These are phyloP conservation scores for Melanocharis versteri DNA, from an alignment of 2,113 vertebrate species.

Conservation along the genomic window DNA sequence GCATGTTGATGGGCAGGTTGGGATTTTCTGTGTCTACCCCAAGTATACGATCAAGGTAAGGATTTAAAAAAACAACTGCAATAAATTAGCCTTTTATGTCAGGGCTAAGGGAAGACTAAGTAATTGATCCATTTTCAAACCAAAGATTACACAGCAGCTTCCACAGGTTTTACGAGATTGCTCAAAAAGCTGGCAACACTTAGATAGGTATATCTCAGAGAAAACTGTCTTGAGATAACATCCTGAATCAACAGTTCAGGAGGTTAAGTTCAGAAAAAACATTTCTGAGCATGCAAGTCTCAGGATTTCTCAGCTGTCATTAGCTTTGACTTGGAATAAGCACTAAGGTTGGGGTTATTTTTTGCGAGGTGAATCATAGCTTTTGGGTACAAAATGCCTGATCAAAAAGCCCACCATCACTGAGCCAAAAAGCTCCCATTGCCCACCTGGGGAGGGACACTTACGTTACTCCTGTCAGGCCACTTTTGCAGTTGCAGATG, in stretches of 20 bases:
- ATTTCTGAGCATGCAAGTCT: not conserved
- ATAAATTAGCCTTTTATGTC: not conserved
- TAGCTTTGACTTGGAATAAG: not conserved
- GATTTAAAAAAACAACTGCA: not conserved
- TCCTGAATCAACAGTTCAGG: not conserved
- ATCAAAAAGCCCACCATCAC: not conserved
- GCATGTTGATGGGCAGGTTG: not conserved
- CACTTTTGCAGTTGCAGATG: conserved; percentile 90
- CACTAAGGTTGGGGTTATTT: not conserved
- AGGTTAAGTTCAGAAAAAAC: not conserved
- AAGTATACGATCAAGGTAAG: not conserved
- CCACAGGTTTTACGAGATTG: not conserved
- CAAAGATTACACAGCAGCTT: not conserved
- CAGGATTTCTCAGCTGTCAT: not conserved
- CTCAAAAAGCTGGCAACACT: not conserved
- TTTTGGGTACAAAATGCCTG: not conserved
- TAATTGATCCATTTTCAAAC: not conserved
- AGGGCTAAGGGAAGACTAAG: not conserved
- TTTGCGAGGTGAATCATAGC: not conserved
- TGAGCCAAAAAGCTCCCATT: not conserved
- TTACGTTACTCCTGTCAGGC: conserved; percentile 91
- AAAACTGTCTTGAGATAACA: not conserved
- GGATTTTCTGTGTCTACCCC: not conserved
- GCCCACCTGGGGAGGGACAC: conserved; percentile 35
- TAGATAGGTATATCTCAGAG: not conserved